Evolutionary conservation across 1,140 invertebrate species (phyloP), one percentile per base, ranked within the genome.

Genomic region (Nasonia vitripennis): DNA sequence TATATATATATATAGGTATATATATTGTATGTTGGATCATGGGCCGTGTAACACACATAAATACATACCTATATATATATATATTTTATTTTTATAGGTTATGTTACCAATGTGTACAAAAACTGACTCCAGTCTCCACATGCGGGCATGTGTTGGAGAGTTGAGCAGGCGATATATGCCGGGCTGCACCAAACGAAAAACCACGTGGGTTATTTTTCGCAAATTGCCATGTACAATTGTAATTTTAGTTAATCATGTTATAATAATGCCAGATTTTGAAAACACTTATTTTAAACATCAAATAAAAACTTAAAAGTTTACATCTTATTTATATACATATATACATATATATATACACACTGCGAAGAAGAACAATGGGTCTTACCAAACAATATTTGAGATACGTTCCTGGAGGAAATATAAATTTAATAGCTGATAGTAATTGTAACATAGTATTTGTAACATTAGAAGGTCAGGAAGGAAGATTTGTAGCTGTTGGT

Each of bases 361-460:
- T 83, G 37, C 67, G 14, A 77, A 75, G 34, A 27, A 37, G 17
- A 83, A 45, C 89, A 88, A 99, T 99, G 98, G 98, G 98, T 86
- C 93, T 99, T 87, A 99, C 98, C 31, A 99, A 99, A 91, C 97
- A 99, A 94, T 99, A 99, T 95, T 94, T 99, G 81, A 95, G 98
- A 75, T 99, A 98, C 93, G 94, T 95, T 14, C 95, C 96, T 17
- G 95, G 96, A 78, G 95, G 96, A 55, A 96, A 96, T 89, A 98
- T 98, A 93, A 98, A 98, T 91, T 95, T 99, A 73, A 96, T 99
- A 86, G 95, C 95, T 6, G 98, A 96, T 93, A 91, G 95, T 27
- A 95, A 96, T 83, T 96, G 96, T 87, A 98, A 98, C 92, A 93
- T 96, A 51, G 92, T 95, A 74, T 98, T 98, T 95, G 95, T 96